Evolutionary conservation across 2,113 vertebrate species (phyloP).

Genomic region (Astur gentilis): DNA sequence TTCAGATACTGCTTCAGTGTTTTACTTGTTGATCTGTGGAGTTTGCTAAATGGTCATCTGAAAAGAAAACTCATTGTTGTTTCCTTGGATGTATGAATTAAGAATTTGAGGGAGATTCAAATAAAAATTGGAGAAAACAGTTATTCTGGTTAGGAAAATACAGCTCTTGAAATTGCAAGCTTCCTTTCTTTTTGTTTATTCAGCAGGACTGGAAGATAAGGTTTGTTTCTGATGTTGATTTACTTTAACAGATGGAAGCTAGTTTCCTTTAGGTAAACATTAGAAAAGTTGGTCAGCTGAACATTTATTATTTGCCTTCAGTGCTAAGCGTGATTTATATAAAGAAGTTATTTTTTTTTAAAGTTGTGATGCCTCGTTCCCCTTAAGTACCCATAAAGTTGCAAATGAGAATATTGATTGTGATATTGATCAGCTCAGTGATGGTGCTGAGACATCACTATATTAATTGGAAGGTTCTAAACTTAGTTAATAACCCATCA

Average conservation of each 20-base stretch:
- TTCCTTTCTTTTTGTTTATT: not conserved
- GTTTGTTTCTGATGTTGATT: not conserved
- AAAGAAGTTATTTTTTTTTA: not conserved
- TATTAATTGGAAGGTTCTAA: not conserved
- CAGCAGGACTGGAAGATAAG: not conserved
- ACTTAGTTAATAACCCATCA: not conserved
- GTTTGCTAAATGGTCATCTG: not conserved
- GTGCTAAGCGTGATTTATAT: not conserved
- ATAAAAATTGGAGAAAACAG: not conserved
- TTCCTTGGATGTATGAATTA: not conserved
- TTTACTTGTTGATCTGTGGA: not conserved
- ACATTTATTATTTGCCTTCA: not conserved
- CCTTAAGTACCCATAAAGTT: not conserved
- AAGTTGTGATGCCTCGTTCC: not conserved
- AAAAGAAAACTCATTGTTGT: not conserved
- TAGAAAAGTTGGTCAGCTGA: not conserved
- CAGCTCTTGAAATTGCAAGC: not conserved
- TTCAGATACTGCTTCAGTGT: not conserved
- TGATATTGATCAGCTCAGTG: not conserved
- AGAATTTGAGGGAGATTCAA: not conserved
- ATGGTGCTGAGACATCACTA: not conserved
- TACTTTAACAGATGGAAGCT: not conserved
- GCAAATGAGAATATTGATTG: not conserved
- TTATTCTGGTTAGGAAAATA: not conserved
- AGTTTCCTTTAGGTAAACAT: not conserved